phyloP scores from a whole-genome alignment of 2,797 vertebrate genomes.

The Phataginus tricuspis region DNA sequence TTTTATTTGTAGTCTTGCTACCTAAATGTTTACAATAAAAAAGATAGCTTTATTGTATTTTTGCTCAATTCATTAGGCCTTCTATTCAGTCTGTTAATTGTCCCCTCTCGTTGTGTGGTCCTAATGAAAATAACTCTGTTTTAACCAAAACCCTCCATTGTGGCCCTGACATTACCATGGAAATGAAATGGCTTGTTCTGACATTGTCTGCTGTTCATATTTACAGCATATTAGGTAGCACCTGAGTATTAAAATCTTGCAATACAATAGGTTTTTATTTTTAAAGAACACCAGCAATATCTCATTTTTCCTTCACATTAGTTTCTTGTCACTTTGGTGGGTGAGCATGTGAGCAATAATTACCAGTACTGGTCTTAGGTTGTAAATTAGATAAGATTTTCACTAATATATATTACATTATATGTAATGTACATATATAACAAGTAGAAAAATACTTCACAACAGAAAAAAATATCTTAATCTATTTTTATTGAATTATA shows the following conservation, averaged over 20 bases:
- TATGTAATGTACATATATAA: neutral
- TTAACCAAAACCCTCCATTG: slow-evolving; percentile 29
- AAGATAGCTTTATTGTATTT: slow-evolving; percentile 55
- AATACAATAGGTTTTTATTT: slow-evolving; percentile 26
- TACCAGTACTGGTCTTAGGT: neutral
- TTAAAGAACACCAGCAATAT: slow-evolving; percentile 15
- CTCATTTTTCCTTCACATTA: slow-evolving; percentile 38
- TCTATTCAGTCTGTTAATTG: slow-evolving; percentile 51
- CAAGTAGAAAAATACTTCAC: neutral
- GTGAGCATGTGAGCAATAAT: neutral
- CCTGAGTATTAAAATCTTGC: slow-evolving; percentile 37
- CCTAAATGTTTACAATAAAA: slow-evolving; percentile 64
- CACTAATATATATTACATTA: neutral
- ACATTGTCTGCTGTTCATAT: slow-evolving; percentile 48
- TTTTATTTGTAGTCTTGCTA: slow-evolving; percentile 41
- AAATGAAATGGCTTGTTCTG: slow-evolving; percentile 56
- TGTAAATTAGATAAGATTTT: slow-evolving; percentile 9
- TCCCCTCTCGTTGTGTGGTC: slow-evolving; percentile 59
- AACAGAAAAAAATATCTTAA: neutral
- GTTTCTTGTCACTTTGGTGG: neutral
- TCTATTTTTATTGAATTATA: slow-evolving; percentile 34
- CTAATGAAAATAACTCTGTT: slow-evolving; percentile 77
- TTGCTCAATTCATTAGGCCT: slow-evolving; percentile 56
- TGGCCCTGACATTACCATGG: slow-evolving; percentile 57
- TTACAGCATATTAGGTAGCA: slow-evolving; percentile 58